Base-by-base conservation (phyloP, 2,797 vertebrate genomes). In the Betta splendens region DNA sequence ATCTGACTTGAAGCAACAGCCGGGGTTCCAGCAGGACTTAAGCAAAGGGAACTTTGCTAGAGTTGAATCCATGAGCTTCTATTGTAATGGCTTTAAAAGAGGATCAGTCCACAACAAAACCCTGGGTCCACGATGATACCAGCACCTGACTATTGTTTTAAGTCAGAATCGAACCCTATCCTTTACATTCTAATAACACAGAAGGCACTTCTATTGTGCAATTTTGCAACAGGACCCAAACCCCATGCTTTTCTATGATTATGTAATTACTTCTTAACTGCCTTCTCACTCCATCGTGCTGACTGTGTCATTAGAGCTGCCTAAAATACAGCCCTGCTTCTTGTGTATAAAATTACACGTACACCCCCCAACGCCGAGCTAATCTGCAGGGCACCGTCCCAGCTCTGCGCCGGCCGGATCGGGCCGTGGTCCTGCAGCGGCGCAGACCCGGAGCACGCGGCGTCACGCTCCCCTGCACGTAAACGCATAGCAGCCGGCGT, bases 361-460 rank as follows among this genome's bases (percentile, higher is more conserved):
- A 35, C 47, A 71, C 66, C 64, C 64, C 65, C 66, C 80, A 75
- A 74, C 79, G 77, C n/a, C 60, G 25, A 44, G 45, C 60, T 48
- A 65, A 77, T 69, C 85, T 73, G 59, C 79, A 64, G 71, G 69
- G 79, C 74, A 67, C 79, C 80, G 28, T 77, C 59, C 39, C 43
- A 8, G 23, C 72, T 73, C 67, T 89, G 87, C 88, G 89, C 87
- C 86, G 82, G 69, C 60, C 59, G 72, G 62, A 81, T 77, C 52
- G 36, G 77, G 80, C 79, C 36, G 40, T 66, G 65, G n/a, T n/a
- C n/a, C n/a, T n/a, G n/a, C n/a, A n/a, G n/a, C n/a, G n/a, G n/a
- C n/a, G n/a, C n/a, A n/a, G n/a, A n/a, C n/a, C n/a, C n/a, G n/a
- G n/a, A n/a, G n/a, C n/a, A n/a, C n/a, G n/a, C n/a, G n/a, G n/a